A percentile compares a stretch with the other conserved stretches of the same genome.
Evolutionary conservation across 2,888 invertebrate genomes (phyloP).

Genomic region (Choristoneura rosaceana): DNA sequence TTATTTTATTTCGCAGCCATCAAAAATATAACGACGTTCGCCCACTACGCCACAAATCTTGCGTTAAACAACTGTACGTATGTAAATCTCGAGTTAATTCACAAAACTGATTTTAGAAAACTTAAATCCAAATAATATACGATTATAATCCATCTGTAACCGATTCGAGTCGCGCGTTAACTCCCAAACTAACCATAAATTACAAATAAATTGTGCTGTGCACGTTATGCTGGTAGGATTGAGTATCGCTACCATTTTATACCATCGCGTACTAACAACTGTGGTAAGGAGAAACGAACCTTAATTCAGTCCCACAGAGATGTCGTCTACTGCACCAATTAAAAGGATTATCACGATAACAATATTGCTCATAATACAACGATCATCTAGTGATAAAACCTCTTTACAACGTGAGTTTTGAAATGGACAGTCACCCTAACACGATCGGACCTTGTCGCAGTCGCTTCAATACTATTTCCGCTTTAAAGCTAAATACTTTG

Average conservation of each 20-base stretch:
- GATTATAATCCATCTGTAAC: conserved; percentile 59
- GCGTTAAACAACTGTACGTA: conserved; percentile 31
- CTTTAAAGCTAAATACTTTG: background rate
- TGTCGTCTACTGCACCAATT: conserved; percentile 23
- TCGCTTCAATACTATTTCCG: background rate
- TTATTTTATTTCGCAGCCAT: conserved; percentile 36
- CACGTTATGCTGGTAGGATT: conserved; percentile 47
- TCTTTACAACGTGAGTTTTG: conserved; percentile 33
- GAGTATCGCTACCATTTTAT: conserved; percentile 59
- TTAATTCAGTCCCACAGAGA: background rate
- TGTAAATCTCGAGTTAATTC: conserved; percentile 37
- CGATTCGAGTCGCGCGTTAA: conserved; percentile 61
- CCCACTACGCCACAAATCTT: conserved; percentile 19
- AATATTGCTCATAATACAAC: conserved; percentile 42
- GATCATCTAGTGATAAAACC: conserved; percentile 43
- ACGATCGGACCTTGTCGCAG: conserved; percentile 12
- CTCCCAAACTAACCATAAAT: conserved; percentile 62
- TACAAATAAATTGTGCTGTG: conserved; percentile 60
- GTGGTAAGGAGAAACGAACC: conserved; percentile 6
- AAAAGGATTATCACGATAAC: conserved; percentile 37
- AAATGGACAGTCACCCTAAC: conserved; percentile 30
- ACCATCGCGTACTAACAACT: conserved; percentile 34
- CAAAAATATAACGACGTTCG: conserved; percentile 36
- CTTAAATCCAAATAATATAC: conserved; percentile 51
- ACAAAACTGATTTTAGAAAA: conserved; percentile 41